A percentile compares a stretch with the other conserved stretches of the same genome.
phyloP scores from a whole-genome alignment of 2,797 vertebrate genomes.

The Sebastes matsubarae region DNA sequence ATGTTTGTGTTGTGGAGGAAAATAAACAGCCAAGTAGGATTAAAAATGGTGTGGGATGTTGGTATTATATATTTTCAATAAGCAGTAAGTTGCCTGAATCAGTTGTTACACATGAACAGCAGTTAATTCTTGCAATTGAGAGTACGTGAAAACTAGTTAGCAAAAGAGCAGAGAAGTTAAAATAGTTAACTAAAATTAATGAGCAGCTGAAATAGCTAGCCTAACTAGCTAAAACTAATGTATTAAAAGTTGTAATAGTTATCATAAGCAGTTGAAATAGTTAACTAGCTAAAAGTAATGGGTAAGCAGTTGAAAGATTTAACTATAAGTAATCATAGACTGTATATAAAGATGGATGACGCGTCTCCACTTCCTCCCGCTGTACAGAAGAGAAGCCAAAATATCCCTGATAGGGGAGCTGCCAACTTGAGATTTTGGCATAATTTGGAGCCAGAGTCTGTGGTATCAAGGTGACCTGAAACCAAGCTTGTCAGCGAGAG shows the following conservation, averaged over 20 bases:
- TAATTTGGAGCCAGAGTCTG: too few species aligned
- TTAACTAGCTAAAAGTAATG: not conserved
- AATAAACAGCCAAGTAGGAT: not conserved
- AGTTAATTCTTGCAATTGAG: not conserved
- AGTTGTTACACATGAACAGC: not conserved
- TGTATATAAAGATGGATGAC: too few species aligned
- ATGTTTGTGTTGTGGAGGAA: not conserved
- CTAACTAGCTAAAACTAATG: too few species aligned
- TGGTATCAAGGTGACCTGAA: too few species aligned
- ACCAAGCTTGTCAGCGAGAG: too few species aligned
- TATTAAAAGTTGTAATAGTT: not conserved
- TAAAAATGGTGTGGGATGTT: not conserved
- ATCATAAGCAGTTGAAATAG: too few species aligned
- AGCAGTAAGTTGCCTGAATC: not conserved
- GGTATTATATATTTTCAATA: not conserved
- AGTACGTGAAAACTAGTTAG: not conserved
- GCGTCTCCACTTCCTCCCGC: rapidly evolving
- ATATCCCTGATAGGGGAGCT: too few species aligned
- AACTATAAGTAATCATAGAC: too few species aligned
- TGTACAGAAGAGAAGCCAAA: too few species aligned
- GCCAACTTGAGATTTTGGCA: rapidly evolving
- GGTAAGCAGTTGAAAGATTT: not conserved
- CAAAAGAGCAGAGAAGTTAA: not conserved
- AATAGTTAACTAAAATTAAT: not conserved
- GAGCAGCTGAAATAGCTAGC: not conserved